Conservation (phyloP, 2,888 invertebrate genomes). For the Formica aserva region DNA sequence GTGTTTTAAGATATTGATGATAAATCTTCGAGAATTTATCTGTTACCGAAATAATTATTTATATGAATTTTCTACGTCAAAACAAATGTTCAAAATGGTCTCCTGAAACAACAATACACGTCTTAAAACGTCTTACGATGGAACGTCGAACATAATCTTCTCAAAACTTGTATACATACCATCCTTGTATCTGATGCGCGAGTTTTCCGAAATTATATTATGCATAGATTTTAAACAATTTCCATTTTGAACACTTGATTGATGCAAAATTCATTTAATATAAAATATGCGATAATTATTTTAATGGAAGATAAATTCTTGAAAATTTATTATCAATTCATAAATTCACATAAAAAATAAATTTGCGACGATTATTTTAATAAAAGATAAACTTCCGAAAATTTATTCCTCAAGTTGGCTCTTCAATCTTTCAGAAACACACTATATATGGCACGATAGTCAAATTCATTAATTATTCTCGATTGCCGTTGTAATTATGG, state of each 20-base stretch:
- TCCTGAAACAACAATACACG: neutral
- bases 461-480: neutral
- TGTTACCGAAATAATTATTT: neutral
- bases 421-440: neutral
- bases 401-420: neutral
- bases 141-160: neutral
- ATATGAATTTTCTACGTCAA: neutral
- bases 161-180: neutral
- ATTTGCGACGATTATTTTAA: neutral
- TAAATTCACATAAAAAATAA: neutral
- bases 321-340: neutral
- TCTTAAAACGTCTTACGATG: neutral
- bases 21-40: neutral
- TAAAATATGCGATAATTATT: constrained; percentile 5
- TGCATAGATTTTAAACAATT: neutral
- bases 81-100: neutral
- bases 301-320: neutral
- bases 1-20: neutral
- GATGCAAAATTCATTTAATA: neutral
- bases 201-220: neutral
- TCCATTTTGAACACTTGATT: neutral
- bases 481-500: neutral
- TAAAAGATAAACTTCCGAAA: neutral
- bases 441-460: neutral
- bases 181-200: neutral